Conservation (phyloP, 2,113 vertebrate genomes). For the Nyctibius bracteatus region DNA sequence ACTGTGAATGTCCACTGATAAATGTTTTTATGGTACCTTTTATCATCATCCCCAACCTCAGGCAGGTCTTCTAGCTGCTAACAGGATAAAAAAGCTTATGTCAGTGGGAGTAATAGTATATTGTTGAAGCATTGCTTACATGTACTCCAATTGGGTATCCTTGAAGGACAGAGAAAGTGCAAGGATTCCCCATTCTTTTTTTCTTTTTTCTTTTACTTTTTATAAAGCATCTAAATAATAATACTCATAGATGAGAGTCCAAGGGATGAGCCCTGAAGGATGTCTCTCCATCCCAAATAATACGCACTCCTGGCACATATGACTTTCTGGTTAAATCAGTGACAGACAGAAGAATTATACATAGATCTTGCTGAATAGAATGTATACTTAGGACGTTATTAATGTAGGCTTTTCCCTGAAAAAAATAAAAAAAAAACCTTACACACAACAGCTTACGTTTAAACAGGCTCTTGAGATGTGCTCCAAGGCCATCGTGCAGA, state of each 20-base stretch:
- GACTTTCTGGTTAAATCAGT: neutral
- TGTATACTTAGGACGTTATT: neutral
- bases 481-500: neutral
- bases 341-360: neutral
- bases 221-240: neutral
- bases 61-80: neutral
- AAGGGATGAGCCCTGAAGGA: neutral
- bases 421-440: neutral
- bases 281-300: neutral
- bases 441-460: neutral
- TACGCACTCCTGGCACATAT: neutral
- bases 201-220: neutral
- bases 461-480: neutral
- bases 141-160: fast-evolving
- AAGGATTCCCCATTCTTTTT: neutral
- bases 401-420: neutral
- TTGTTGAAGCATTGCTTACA: neutral
- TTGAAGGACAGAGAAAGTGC: neutral
- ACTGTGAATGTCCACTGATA: neutral
- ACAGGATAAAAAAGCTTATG: neutral
- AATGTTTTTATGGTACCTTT: neutral
- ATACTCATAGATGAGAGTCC: neutral
- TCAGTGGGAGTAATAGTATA: neutral
- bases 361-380: neutral
- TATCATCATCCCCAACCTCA: neutral